Evolutionary conservation across 1,140 invertebrate genomes (phyloP).

Genomic region (Drosophila tropicalis): DNA sequence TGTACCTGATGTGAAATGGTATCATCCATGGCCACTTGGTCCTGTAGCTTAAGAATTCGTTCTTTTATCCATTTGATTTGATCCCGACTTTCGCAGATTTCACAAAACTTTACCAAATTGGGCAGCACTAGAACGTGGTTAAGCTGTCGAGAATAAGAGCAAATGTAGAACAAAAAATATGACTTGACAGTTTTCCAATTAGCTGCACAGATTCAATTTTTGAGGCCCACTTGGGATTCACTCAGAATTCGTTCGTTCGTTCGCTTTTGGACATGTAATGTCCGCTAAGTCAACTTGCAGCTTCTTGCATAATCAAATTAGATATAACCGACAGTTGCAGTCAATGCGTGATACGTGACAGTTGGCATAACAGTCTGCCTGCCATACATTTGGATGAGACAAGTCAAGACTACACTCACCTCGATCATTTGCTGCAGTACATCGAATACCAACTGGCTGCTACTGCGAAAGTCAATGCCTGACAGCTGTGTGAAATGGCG

Average conservation of each 20-base stretch:
- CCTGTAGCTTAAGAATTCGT: constrained; percentile 71
- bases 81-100: constrained; percentile 82
- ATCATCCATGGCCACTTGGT: constrained; percentile 81
- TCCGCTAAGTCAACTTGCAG: constrained; percentile 38
- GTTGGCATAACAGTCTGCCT: constrained; percentile 19
- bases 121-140: constrained; percentile 79
- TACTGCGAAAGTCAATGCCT: constrained; percentile 82
- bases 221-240: not conserved
- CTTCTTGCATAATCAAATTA: constrained; percentile 55
- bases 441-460: constrained; percentile 81
- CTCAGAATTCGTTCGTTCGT: not conserved
- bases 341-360: constrained; percentile 41
- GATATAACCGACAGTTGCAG: constrained; percentile 27
- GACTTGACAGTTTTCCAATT: constrained; percentile 3
- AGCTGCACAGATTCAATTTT: not conserved
- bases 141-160: constrained; percentile 42
- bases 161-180: constrained; percentile 26
- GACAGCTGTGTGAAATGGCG: constrained; percentile 74
- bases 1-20: constrained; percentile 82
- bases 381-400: not conserved
- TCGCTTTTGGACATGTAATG: constrained; percentile 3
- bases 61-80: constrained; percentile 83
- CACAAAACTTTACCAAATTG: constrained; percentile 79
- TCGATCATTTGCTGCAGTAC: constrained; percentile 83
- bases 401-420: constrained; percentile 52